These are phyloP conservation scores for Cancer borealis DNA, from an alignment of 2,888 invertebrate species.

Conservation along the genomic window DNA sequence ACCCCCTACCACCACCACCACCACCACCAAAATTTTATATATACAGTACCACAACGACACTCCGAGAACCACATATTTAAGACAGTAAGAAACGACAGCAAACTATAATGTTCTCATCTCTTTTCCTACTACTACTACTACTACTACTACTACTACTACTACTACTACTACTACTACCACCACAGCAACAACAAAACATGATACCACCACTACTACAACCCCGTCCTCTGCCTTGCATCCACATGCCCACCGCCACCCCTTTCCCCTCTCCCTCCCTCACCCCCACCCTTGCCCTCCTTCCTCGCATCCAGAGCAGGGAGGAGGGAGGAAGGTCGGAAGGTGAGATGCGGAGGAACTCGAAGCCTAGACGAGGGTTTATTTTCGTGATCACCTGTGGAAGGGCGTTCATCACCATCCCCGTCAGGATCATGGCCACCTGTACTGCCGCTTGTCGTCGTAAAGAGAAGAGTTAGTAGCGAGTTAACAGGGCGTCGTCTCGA, in stretches of 20 bases:
- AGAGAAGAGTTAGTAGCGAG: conserved; percentile 30
- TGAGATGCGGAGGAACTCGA: neutral
- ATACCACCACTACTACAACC: neutral
- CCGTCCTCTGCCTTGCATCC: neutral
- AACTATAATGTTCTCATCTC: too few species aligned
- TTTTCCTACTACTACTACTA: neutral
- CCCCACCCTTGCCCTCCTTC: neutral
- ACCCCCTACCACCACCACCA: neutral
- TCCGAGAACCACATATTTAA: too few species aligned
- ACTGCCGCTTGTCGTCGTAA: conserved; percentile 14
- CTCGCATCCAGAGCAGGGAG: conserved; percentile 26
- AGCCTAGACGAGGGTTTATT: neutral
- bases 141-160: conserved; percentile 31
- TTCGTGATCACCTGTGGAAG: neutral
- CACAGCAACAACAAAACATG: neutral
- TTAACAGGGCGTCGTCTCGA: neutral
- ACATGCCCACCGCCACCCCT: neutral
- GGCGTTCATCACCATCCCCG: conserved; percentile 42
- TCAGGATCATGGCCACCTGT: conserved; percentile 33
- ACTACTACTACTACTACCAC: conserved; percentile 8
- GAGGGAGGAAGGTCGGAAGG: neutral
- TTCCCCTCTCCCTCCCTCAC: neutral
- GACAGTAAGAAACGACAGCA: too few species aligned
- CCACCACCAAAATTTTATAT: too few species aligned
- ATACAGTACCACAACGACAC: too few species aligned